A percentile compares a stretch with the other conserved stretches of the same genome.
phyloP scores from a whole-genome alignment of 2,113 vertebrate genomes.

The Onychostoma macrolepis region DNA sequence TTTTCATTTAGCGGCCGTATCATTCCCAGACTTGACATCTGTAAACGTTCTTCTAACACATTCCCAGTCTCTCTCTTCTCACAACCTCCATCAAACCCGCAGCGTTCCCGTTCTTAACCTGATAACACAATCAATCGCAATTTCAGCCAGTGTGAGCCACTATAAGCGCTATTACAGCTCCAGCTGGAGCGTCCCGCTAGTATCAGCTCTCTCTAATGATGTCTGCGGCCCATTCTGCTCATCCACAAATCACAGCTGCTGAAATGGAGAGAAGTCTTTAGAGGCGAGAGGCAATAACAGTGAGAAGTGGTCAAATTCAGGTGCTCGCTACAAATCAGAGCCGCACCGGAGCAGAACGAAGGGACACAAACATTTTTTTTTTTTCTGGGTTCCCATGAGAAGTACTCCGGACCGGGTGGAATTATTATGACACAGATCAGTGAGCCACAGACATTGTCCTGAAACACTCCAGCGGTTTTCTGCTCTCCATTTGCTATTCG shows the following conservation, averaged over 20 bases:
- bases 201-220: constrained; percentile 22
- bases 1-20: not conserved
- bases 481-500: constrained; percentile 1
- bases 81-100: not conserved
- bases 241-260: constrained; percentile 39
- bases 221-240: constrained; percentile 23
- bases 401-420: not conserved
- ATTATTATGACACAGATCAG: constrained; percentile 29
- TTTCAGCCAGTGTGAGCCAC: not conserved
- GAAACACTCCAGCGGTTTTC: constrained; percentile 25
- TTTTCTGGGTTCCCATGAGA: not conserved
- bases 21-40: not conserved
- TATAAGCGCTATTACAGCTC: not conserved
- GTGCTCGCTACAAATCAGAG: constrained; percentile 30
- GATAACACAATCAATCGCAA: constrained; percentile 43
- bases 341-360: not conserved
- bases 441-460: not conserved
- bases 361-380: constrained; percentile 9
- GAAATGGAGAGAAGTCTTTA: constrained; percentile 40
- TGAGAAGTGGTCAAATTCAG: constrained; percentile 36
- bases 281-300: constrained; percentile 24
- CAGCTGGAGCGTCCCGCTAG: constrained; percentile 5
- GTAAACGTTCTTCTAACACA: not conserved
- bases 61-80: not conserved
- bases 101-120: not conserved